Evolutionary conservation across 2,113 vertebrate genomes (phyloP), one percentile per base, ranked within the genome.

Genomic region (Megaptera novaeangliae): DNA sequence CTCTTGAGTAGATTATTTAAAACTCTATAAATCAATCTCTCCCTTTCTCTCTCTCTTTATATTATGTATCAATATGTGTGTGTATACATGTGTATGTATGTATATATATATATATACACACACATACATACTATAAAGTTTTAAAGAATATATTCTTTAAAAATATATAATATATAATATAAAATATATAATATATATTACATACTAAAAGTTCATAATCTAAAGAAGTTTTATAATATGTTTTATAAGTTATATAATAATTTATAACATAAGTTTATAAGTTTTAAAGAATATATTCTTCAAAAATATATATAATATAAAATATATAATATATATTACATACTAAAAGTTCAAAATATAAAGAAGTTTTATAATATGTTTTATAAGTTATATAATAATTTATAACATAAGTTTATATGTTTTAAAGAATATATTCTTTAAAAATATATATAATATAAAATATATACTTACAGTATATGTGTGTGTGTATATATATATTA

Each of bases 1-100:
- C 11, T 77, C 18, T 29, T 88, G 59, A 93, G 39, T 49, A 49
- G 39, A 59, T 63, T 78, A 27, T 85, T 87, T 81, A 72, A 84
- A 94, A 87, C 18, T 55, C 11, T 64, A 74, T 63, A 71, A 92
- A 39, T 63, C 52, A 31, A 4, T 72, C 21, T 57, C 17, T 52
- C 34, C 25, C 59, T 31, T 44, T 44, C 57, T 46, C 86, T 74
- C 18, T 41, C 68, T 88, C 44, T 17, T 20, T 75, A 0, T 71
- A 0, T 59, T 4, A 41, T 36, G 3, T 75, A 4, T 66, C 52
- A 55, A 4, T 8, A 14, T 4, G 11, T 18, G 36, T 6, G 49
- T 13, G n/a, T 3, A 55, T 23, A 31, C 13, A 61, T 0, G 41
- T 0, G 9, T 8, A 29, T 11, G 8, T 18, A 52, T 6, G 46